phyloP scores from a whole-genome alignment of 2,888 invertebrate species.

The Chrysomela aeneicollis region DNA sequence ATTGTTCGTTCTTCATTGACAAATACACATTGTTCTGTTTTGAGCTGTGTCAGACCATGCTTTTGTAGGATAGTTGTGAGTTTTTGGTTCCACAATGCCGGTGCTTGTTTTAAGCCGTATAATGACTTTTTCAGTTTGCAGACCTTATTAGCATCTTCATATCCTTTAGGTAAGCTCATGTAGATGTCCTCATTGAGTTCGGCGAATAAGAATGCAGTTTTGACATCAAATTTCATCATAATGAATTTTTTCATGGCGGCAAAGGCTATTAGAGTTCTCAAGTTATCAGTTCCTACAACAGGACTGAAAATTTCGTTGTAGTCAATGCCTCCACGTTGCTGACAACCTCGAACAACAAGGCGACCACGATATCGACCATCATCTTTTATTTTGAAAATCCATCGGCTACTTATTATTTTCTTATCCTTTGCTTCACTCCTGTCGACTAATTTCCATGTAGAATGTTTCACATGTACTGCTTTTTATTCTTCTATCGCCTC shows the following conservation, averaged over 20 bases:
- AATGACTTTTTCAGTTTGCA: constrained; percentile 1
- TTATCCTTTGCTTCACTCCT: not conserved
- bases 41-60: not conserved
- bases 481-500: too few relatives aligned
- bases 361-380: constrained; percentile 6
- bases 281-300: not conserved
- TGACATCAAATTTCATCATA: not conserved
- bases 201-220: not conserved
- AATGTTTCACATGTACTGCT: too few relatives aligned
- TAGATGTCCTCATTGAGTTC: constrained; percentile 12
- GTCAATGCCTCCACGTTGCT: constrained; percentile 11
- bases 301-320: constrained; percentile 9
- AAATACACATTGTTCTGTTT: constrained; percentile 7
- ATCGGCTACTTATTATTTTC: not conserved
- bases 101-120: constrained; percentile 2
- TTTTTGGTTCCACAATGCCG: not conserved
- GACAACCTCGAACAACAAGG: constrained; percentile 16
- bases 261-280: too few relatives aligned
- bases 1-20: not conserved
- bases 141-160: constrained; percentile 4
- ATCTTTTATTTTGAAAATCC: not conserved
- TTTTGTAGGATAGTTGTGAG: not conserved
- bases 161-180: constrained; percentile 10
- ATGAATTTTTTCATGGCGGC: too few relatives aligned
- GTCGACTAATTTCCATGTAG: constrained; percentile 14